Base-by-base conservation (phyloP, 2,888 invertebrate genomes). In the Serripes groenlandicus region DNA sequence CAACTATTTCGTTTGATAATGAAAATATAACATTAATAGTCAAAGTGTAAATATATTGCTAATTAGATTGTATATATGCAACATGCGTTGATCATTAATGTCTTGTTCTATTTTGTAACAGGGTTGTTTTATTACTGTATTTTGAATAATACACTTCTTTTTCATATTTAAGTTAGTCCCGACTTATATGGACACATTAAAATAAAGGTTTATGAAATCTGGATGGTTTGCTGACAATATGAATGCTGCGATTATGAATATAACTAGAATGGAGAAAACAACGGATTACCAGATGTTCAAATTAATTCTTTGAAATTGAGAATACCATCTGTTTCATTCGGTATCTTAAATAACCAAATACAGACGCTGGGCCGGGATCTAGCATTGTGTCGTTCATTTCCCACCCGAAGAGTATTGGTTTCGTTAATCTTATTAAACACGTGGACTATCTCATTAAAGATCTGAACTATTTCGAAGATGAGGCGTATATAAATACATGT, bases 401-500 rank as follows among this genome's bases (percentile, higher is more conserved):
- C 15, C 23, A 42, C 26, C 66, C 66, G 3, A 66, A 26, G 3
- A 66, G 66, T 26, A 35, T 28, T 42, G 66, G 66, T n/a, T 0
- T 18, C 15, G 42, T 66, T 1, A 66, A 66, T 0, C 42, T 66
- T 23, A n/a, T 26, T 3, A 42, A 5, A 23, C 37, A 23, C 3
- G 18, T n/a, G 21, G 66, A 66, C 26, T 23, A n/a, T n/a, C 66
- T 42, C 4, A 35, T 66, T 2, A 35, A 42, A 5, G 66, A 66
- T 42, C 66, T 42, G 1, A 37, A 66, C 11, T 66, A 66, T 66
- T 66, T 66, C 18, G 26, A 23, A 42, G 66, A 66, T 5, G 15
- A 37, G 3, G 5, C 35, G 7, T 37, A 66, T 21, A 35, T 42
- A 21, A 23, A 37, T 26, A 11, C 15, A 0, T 28, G n/a, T 5